These are phyloP conservation scores for Peromyscus attwateri DNA, from an alignment of 2,797 vertebrate genomes.

Conservation along the genomic window DNA sequence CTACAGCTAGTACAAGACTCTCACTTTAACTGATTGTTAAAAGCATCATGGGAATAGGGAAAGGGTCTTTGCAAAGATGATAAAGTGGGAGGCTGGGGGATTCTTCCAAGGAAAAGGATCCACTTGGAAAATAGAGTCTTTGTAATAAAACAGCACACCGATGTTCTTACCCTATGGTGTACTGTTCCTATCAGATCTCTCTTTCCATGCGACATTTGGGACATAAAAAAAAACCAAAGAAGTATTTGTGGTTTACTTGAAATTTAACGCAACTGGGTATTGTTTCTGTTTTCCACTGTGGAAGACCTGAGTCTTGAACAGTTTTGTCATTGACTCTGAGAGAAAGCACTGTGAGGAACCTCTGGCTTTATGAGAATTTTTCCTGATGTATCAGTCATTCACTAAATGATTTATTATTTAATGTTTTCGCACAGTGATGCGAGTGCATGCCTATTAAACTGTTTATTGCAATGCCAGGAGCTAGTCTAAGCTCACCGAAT, in stretches of 20 bases:
- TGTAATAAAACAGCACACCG: background rate
- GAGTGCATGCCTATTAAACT: background rate
- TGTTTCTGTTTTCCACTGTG: background rate
- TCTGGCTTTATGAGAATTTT: conserved; percentile 3
- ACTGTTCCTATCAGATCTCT: background rate
- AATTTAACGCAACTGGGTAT: conserved; percentile 20
- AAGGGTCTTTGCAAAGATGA: background rate
- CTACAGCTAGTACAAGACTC: background rate
- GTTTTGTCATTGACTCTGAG: background rate
- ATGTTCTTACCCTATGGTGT: background rate
- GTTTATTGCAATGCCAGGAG: background rate
- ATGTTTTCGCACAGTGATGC: background rate
- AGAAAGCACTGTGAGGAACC: background rate
- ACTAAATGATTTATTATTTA: background rate
- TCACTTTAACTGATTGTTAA: background rate
- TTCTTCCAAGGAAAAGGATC: background rate
- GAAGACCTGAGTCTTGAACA: conserved; percentile 19
- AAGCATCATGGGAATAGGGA: background rate
- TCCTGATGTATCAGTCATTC: background rate
- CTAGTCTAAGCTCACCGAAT: background rate
- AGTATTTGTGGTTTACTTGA: conserved; percentile 25
- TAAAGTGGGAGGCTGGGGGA: background rate
- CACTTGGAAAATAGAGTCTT: conserved; percentile 7
- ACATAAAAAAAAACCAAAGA: background rate
- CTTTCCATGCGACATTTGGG: background rate